A percentile compares a stretch with the other conserved stretches of the same genome.
phyloP scores from a whole-genome alignment of 1,140 invertebrate species.

The Ptiloglossa arizonensis region DNA sequence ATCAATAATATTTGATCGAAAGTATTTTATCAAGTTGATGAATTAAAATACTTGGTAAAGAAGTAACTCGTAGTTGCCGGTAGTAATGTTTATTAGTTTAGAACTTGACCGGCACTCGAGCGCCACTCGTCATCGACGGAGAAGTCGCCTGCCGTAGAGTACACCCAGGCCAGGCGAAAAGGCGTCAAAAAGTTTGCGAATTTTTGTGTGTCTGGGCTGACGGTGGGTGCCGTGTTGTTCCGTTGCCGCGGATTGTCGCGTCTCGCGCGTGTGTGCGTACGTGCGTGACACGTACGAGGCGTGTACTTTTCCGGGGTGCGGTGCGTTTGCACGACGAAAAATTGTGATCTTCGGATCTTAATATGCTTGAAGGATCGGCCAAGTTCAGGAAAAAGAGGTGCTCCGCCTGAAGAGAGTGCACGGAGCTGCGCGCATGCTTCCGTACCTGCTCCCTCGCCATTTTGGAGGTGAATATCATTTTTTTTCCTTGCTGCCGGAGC shows the following conservation, averaged over 20 bases:
- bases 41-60: constrained; percentile 10
- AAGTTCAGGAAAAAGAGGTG: constrained; percentile 61
- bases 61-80: constrained; percentile 22
- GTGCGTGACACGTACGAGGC: constrained; percentile 68
- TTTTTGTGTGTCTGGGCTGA: constrained; percentile 56
- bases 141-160: constrained; percentile 43
- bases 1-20: background rate
- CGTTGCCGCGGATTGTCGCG: constrained; percentile 50
- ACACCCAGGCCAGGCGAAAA: constrained; percentile 48
- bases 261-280: constrained; percentile 60
- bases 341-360: constrained; percentile 53
- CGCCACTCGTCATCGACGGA: constrained; percentile 40
- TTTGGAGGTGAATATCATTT: constrained; percentile 79
- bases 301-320: constrained; percentile 75
- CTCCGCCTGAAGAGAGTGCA: constrained; percentile 62
- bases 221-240: constrained; percentile 55
- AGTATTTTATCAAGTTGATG: background rate
- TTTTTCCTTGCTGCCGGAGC: constrained; percentile 49
- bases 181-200: constrained; percentile 63
- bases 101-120: constrained; percentile 43
- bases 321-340: constrained; percentile 54
- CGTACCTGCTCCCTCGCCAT: constrained; percentile 76
- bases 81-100: constrained; percentile 26
- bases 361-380: constrained; percentile 68
- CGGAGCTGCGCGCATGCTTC: constrained; percentile 74